These are phyloP conservation scores for Dicyema japonicum DNA, from an alignment of 1,140 invertebrate genomes.

Conservation along the genomic window DNA sequence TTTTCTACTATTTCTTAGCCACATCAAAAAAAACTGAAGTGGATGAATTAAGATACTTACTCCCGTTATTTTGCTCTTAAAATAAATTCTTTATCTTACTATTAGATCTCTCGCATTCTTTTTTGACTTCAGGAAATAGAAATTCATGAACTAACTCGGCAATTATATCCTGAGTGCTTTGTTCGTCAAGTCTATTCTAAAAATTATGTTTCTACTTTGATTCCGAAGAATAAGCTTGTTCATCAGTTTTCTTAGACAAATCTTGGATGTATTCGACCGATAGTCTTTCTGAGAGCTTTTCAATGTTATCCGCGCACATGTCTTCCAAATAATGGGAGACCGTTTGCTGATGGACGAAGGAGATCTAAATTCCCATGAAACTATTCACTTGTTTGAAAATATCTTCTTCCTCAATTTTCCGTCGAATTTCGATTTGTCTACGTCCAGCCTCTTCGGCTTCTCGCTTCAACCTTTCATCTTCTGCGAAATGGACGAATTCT, in stretches of 20 bases:
- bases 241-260: slow-evolving; percentile 27
- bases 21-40: too few species aligned
- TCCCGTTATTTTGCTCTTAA: too few species aligned
- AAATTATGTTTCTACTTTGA: too few species aligned
- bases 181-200: too few species aligned
- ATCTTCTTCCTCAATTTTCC: slow-evolving; percentile 34
- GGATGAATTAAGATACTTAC: too few species aligned
- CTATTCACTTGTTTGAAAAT: slow-evolving; percentile 25
- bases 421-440: slow-evolving; percentile 30
- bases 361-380: slow-evolving; percentile 10
- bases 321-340: slow-evolving; percentile 30
- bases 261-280: slow-evolving; percentile 23
- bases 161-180: slow-evolving; percentile 28
- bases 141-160: slow-evolving; percentile 29
- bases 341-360: slow-evolving; percentile 26
- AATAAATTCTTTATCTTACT: too few species aligned
- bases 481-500: slow-evolving; percentile 31
- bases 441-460: slow-evolving; percentile 35
- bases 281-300: slow-evolving; percentile 25
- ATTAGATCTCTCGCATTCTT: slow-evolving; percentile 13
- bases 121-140: slow-evolving; percentile 26
- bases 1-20: too few species aligned
- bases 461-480: slow-evolving; percentile 29
- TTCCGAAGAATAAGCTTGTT: slow-evolving; percentile 16
- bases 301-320: slow-evolving; percentile 27